Base-by-base conservation (phyloP, 2,888 invertebrate species). In the Diaperis boleti region DNA sequence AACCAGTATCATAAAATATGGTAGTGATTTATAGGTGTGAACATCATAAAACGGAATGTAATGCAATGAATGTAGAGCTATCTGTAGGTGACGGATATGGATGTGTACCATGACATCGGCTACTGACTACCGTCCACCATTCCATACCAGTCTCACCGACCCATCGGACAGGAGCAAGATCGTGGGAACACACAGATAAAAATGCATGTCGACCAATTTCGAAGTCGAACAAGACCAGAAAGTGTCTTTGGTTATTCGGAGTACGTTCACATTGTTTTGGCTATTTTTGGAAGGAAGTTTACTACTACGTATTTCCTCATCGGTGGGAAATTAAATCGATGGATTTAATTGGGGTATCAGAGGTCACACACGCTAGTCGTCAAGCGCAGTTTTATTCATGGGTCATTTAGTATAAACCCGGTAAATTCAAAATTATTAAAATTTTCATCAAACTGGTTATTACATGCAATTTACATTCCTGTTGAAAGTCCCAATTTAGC, bases 1-100 rank as follows among this genome's bases (percentile, higher is more conserved):
- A 54, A 41, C 54, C 54, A 17, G 35, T 49, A 31, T 50, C 35
- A 50, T 59, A 50, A 59, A 59, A 59, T 59, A 59, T 59, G 41
- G 37, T 33, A 26, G 62, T 56, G 56, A 62, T 62, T 62, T 62
- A 56, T 56, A 62, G 56, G 56, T 62, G 62, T 56, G 62, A 56
- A 62, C 56, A 50, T 56, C 42, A 62, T 62, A 62, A 62, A 57
- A 52, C 26, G 57, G 49, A 57, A 62, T 62, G 56, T 52, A 62
- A 44, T 67, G 67, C 65, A 64, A 68, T 55, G 64, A 69, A 70
- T 66, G 69, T 64, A 57, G 66, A 62, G 57, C 64, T 69, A 71
- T 70, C 70, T 64, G 62, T 56, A 63, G 64, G 64, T 72, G 72
- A 71, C 69, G 70, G 71, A 70, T 72, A 72, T 68, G 70, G 69